Conservation (phyloP, 2,888 invertebrate genomes). For the Allolobophora icterica region DNA sequence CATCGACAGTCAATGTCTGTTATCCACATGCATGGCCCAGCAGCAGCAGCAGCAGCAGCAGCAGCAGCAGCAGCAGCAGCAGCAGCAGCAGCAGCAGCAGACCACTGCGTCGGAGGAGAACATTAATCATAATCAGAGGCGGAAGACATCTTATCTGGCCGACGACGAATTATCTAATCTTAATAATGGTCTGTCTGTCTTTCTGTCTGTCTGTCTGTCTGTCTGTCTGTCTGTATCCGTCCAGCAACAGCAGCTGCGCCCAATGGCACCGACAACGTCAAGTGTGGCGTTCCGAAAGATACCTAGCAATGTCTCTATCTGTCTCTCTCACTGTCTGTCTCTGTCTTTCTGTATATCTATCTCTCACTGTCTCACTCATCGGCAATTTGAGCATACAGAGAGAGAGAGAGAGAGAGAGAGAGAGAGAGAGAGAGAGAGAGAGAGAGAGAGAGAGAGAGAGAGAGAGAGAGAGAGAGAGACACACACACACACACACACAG, state of each 20-base stretch:
- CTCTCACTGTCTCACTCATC: too few relatives aligned
- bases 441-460: neutral
- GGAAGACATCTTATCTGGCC: neutral
- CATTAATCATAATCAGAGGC: neutral
- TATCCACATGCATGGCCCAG: too few relatives aligned
- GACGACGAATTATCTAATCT: neutral
- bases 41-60: neutral
- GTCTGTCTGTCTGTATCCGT: too few relatives aligned
- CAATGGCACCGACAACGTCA: neutral
- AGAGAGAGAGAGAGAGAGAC: neutral
- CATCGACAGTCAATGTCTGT: too few relatives aligned
- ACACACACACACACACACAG: neutral
- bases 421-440: conserved; percentile 5
- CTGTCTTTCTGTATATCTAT: too few relatives aligned
- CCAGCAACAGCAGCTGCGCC: neutral
- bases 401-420: too few relatives aligned
- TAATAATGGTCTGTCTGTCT: neutral
- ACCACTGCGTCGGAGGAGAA: neutral
- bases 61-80: neutral
- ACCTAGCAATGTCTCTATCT: too few relatives aligned
- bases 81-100: neutral
- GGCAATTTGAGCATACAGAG: neutral
- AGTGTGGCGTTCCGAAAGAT: neutral
- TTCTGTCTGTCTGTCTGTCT: too few relatives aligned
- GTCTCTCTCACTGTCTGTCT: too few relatives aligned